Evolutionary conservation across 2,888 invertebrate genomes (phyloP).

Genomic region (Pinctada fucata): DNA sequence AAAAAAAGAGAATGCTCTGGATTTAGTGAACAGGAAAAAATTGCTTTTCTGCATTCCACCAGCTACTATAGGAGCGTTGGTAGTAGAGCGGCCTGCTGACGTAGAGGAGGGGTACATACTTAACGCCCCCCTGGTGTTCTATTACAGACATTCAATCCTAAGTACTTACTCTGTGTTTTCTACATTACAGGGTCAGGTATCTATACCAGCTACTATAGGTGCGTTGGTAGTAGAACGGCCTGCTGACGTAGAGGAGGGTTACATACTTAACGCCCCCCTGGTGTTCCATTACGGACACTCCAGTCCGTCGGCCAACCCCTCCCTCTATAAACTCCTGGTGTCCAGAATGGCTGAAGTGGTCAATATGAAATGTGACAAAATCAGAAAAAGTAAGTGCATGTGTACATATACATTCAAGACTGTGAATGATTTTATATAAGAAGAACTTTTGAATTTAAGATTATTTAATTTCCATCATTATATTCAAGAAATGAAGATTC

Average conservation of each 20-base stretch:
- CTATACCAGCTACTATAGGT: constrained; percentile 71
- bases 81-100: constrained; percentile 91
- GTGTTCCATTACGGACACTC: constrained; percentile 96
- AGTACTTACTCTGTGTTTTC: neutral
- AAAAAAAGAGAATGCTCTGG: no score
- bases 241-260: constrained; percentile 95
- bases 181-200: constrained; percentile 28
- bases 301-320: constrained; percentile 85
- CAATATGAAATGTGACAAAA: constrained; percentile 85
- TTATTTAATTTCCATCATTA: no score
- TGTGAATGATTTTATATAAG: no score
- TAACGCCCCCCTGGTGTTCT: constrained; percentile 93
- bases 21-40: no score
- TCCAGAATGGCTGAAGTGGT: constrained; percentile 91
- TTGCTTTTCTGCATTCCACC: no score
- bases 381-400: constrained; percentile 85
- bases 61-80: constrained; percentile 79
- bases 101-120: constrained; percentile 97
- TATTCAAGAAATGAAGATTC: no score
- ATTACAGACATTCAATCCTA: constrained; percentile 88
- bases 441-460: no score
- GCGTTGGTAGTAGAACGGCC: constrained; percentile 94
- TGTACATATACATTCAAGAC: no score
- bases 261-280: constrained; percentile 93
- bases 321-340: constrained; percentile 90